A percentile compares a stretch with the other conserved stretches of the same genome.
Evolutionary conservation across 2,888 invertebrate species (phyloP).

Genomic region (Drosophila anomalata): DNA sequence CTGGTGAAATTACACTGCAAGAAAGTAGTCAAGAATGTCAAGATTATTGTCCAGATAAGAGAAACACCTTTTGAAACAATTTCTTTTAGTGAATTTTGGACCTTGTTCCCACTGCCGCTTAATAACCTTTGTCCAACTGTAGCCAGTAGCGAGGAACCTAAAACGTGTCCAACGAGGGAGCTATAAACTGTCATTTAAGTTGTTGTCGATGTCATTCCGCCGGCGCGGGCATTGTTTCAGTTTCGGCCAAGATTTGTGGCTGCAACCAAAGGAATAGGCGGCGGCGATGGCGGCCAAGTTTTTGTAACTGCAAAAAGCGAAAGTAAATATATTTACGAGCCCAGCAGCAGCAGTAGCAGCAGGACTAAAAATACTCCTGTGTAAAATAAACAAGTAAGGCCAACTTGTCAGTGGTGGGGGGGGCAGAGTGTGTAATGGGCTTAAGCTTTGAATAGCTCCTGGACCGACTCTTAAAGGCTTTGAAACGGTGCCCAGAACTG

Average conservation of each 20-base stretch:
- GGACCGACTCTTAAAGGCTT: conserved; percentile 30
- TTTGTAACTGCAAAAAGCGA: conserved; percentile 58
- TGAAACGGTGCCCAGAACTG: not conserved
- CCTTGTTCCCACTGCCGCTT: conserved; percentile 55
- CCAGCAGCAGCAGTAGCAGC: conserved; percentile 29
- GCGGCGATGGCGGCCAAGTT: conserved; percentile 50
- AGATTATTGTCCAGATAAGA: not conserved
- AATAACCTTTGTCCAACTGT: conserved; percentile 69
- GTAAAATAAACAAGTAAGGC: conserved; percentile 63
- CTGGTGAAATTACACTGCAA: not conserved
- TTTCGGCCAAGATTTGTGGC: conserved; percentile 70
- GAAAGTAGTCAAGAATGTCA: too few relatives aligned
- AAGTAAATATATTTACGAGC: conserved; percentile 77
- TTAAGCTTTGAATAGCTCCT: conserved; percentile 34
- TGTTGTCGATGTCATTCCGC: conserved; percentile 77
- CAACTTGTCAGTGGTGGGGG: conserved; percentile 3
- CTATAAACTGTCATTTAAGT: conserved; percentile 78
- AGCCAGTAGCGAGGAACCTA: conserved; percentile 25
- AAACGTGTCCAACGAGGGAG: conserved; percentile 72
- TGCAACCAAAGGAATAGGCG: conserved; percentile 49
- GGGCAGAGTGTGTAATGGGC: conserved; percentile 46
- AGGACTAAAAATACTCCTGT: conserved; percentile 66
- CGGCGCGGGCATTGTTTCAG: conserved; percentile 46
- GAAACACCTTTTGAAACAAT: not conserved
- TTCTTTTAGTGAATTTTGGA: conserved; percentile 11